Percentiles rank a stretch among this genome's conserved stretches.
Evolutionary conservation across 2,888 invertebrate genomes (phyloP).

Genomic region (Spicauda simplicius): DNA sequence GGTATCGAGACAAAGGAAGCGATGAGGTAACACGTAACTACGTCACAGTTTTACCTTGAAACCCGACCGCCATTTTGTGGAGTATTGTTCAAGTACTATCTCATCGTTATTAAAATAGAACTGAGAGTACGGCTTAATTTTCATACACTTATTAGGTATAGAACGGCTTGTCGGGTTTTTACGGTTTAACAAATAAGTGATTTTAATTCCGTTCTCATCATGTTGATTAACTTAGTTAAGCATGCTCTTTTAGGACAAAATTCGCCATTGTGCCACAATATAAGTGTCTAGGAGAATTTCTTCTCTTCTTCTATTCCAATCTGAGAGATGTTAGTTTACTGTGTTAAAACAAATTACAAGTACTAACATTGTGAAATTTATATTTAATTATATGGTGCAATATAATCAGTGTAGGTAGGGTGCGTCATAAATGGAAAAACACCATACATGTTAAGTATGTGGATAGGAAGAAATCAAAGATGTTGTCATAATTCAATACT

Average conservation of each 20-base stretch:
- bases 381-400: neutral
- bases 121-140: neutral
- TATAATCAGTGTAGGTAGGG: neutral
- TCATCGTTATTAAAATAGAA: neutral
- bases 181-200: neutral
- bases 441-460: neutral
- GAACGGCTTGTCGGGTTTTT: neutral
- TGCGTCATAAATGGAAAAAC: neutral
- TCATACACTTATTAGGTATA: neutral
- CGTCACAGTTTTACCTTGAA: constrained; percentile 49
- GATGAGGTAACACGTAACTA: constrained; percentile 37
- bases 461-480: too few relatives aligned
- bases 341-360: neutral
- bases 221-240: constrained; percentile 3
- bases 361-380: neutral
- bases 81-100: neutral
- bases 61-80: constrained; percentile 25
- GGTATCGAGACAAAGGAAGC: neutral
- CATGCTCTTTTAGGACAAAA: neutral
- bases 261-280: neutral
- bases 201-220: neutral
- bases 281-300: too few relatives aligned
- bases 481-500: too few relatives aligned
- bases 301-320: too few relatives aligned
- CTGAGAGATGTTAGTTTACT: too few relatives aligned